Base-by-base conservation (phyloP, 2,888 invertebrate genomes). In the Apamea monoglypha region DNA sequence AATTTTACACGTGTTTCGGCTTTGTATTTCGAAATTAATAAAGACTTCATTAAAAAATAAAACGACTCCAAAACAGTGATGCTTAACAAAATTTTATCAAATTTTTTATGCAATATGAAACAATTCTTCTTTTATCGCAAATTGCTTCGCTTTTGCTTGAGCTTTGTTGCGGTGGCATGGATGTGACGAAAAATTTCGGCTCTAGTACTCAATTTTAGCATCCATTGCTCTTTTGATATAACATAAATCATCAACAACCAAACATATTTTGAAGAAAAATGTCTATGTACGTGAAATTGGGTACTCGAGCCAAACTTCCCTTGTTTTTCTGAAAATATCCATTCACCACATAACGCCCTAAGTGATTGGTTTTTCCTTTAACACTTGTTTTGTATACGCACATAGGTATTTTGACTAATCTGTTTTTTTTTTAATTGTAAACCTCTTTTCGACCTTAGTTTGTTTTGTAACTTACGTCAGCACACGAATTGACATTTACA, bases 101-200 rank as follows among this genome's bases (percentile, higher is more conserved):
- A 18, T 18, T 29, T 78, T 73, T 78, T 75, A 82, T 77, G 83
- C 87, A 85, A 84, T 81, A 82, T 88, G 84, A 86, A 86, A 87
- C 85, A 83, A 76, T 83, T 84, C 82, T 90, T 86, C 82, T 87
- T 84, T 88, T 86, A 91, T 91, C 92, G 91, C 93, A 92, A 92
- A 95, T 94, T 90, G 96, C 96, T 96, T 96, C 92, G 96, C 96
- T 96, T 95, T 91, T 96, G 96, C 96, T 96, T 96, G 93, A 95
- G 96, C 96, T 96, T 79, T 96, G 87, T 93, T 93, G 91, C 92
- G 93, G 94, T 95, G 94, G 93, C 92, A 90, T 94, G 95, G 91
- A 94, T 93, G 93, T 92, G 92, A 93, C 91, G 61, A 84, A 78
- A 80, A 63, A 77, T 72, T 75, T 64, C 47, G 56, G 68, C 56